Conservation (phyloP, 2,113 vertebrate genomes). For the Proterorhinus semilunaris region DNA sequence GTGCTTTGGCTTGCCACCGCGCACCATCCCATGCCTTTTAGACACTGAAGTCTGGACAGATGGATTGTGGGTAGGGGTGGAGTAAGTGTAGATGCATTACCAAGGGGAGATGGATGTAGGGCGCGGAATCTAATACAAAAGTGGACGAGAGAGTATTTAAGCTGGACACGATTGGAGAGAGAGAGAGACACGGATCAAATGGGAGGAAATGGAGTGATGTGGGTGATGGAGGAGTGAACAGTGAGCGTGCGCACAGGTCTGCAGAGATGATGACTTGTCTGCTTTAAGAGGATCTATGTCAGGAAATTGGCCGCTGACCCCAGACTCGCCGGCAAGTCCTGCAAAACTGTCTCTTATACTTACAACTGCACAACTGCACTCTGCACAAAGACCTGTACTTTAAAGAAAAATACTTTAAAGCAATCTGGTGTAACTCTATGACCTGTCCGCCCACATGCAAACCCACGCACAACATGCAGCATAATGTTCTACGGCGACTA, state of each 20-base stretch:
- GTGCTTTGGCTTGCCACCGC: conserved; percentile 63
- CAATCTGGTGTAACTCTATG: not conserved
- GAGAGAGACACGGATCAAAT: conserved; percentile 29
- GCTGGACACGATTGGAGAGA: conserved; percentile 41
- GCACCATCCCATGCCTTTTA: conserved; percentile 58
- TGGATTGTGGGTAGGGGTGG: conserved; percentile 33
- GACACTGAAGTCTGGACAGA: conserved; percentile 62
- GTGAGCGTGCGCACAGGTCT: conserved; percentile 23
- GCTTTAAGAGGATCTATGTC: conserved; percentile 45
- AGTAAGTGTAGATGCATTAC: conserved; percentile 48
- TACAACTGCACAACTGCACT: conserved; percentile 8
- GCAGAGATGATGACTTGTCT: conserved; percentile 37
- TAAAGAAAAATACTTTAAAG: not conserved
- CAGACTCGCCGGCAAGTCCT: conserved; percentile 26
- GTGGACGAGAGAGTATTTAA: conserved; percentile 32
- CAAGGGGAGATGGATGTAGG: conserved; percentile 46
- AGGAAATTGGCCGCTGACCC: conserved; percentile 56
- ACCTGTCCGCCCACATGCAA: not conserved
- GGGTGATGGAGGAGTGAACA: conserved; percentile 45
- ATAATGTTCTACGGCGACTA: not conserved
- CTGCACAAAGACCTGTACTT: not conserved
- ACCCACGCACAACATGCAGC: not conserved
- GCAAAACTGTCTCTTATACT: conserved; percentile 15
- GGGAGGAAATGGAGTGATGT: conserved; percentile 47
- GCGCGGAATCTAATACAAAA: conserved; percentile 41